Evolutionary conservation across 2,797 vertebrate genomes (phyloP).

Genomic region (Eulemur rubriventer): DNA sequence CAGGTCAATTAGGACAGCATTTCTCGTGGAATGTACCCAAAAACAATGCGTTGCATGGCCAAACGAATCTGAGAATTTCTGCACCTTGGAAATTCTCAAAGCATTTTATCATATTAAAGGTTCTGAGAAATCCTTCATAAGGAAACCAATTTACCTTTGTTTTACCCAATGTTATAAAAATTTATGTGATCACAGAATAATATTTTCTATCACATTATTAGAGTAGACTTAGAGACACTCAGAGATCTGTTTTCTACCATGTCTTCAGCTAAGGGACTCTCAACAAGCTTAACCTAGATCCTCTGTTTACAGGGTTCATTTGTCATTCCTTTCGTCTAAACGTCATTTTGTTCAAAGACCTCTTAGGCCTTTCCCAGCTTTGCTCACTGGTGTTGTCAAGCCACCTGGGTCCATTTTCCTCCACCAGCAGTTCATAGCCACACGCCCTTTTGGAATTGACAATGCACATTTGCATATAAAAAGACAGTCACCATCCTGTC

Average conservation of each 20-base stretch:
- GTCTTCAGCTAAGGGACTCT: neutral
- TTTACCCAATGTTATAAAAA: slow-evolving; percentile 27
- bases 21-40: neutral
- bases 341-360: neutral
- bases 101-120: neutral
- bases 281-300: neutral
- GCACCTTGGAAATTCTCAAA: neutral
- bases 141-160: neutral
- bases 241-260: slow-evolving; percentile 16
- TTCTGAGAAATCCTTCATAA: neutral
- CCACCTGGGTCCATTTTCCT: neutral
- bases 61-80: neutral
- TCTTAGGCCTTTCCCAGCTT: neutral
- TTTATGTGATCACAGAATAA: neutral
- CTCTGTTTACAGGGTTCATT: neutral
- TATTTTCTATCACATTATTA: neutral
- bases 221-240: neutral
- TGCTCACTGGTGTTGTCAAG: neutral
- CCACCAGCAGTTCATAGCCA: neutral
- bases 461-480: slow-evolving; percentile 45
- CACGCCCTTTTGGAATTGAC: neutral
- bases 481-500: neutral
- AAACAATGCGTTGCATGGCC: neutral
- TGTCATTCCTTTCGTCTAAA: neutral
- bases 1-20: neutral